Evolutionary conservation across 2,113 vertebrate species (phyloP), one percentile per base, ranked within the genome.

Genomic region (Aepyceros melampus): DNA sequence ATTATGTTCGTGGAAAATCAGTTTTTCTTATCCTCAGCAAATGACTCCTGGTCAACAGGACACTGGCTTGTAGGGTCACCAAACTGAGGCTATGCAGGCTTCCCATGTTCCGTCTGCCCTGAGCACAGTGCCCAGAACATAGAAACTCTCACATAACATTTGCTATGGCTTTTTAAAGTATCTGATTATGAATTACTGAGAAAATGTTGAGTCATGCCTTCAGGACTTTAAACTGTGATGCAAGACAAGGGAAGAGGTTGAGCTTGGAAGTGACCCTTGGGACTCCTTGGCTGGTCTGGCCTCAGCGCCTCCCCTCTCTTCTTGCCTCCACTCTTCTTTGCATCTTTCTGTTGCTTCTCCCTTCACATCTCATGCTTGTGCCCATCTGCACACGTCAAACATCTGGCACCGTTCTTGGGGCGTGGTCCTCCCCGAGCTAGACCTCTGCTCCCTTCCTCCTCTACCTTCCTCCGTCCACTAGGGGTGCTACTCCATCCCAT

Each of bases 1-100:
- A 82, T 95, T 79, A 85, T 82, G 33, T 87, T 87, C 45, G 87
- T 19, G 56, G 76, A 55, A 91, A 90, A 90, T 92, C 33, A 58
- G 76, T 43, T 94, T 94, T 85, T 89, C 40, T 36, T 49, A n/a
- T 49, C 62, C 85, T 91, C 45, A n/a, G 45, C 51, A 76, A 94
- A 85, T n/a, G 92, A 90, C 3, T 29, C n/a, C 40, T 2, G 43
- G 29, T 94, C 89, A 90, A 14, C 27, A 58, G 51, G 25, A 6
- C 45, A 40, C 6, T 16, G 55, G 45, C 36, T 91, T 43, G 11
- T 31, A 45, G 19, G 55, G 7, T 49, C 56, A 29, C 6, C 45
- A 17, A 14, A 51, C 0, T 6, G 40, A 78, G 71, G 31, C 92
- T 36, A 0, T 3, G 4, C 5, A 23, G 33, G 27, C 16, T n/a